Conservation (phyloP, 2,888 invertebrate species). For the Syritta pipiens region DNA sequence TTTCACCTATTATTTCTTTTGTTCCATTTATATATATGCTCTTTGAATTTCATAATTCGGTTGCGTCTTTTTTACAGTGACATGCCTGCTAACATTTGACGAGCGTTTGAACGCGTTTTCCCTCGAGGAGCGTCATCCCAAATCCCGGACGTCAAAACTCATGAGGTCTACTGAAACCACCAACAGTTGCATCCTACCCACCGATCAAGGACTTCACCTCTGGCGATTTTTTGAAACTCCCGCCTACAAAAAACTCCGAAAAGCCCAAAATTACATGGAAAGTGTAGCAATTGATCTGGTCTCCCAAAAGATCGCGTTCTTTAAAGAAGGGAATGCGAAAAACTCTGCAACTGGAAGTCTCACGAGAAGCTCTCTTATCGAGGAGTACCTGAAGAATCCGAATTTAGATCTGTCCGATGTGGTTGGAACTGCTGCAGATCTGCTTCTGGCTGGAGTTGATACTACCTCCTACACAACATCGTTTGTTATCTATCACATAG, state of each 20-base stretch:
- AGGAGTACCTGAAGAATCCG: constrained; percentile 85
- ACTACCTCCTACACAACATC: constrained; percentile 89
- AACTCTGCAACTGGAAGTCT: constrained; percentile 42
- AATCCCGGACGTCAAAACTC: constrained; percentile 84
- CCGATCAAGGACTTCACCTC: constrained; percentile 78
- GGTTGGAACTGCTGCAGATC: constrained; percentile 90
- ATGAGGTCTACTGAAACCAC: constrained; percentile 87
- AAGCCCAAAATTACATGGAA: constrained; percentile 87
- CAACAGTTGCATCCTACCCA: constrained; percentile 81
- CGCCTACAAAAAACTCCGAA: constrained; percentile 84
- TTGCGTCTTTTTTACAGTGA: constrained; percentile 83
- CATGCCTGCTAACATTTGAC: constrained; percentile 86
- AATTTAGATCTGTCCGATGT: constrained; percentile 88
- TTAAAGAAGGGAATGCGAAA: constrained; percentile 74
- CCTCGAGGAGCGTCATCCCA: constrained; percentile 80
- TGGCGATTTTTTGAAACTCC: constrained; percentile 88
- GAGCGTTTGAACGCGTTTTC: constrained; percentile 85
- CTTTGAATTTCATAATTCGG: no score
- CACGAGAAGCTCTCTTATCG: constrained; percentile 81
- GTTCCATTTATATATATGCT: no score
- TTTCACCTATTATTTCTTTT: no score
- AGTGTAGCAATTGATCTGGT: constrained; percentile 85
- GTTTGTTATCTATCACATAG: constrained; percentile 89
- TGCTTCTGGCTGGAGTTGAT: constrained; percentile 91
- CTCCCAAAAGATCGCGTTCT: constrained; percentile 81